Evolutionary conservation across 35 echinoderm and acorn worm species (phyloP).

Genomic region (Hemicentrotus pulcherrimus): DNA sequence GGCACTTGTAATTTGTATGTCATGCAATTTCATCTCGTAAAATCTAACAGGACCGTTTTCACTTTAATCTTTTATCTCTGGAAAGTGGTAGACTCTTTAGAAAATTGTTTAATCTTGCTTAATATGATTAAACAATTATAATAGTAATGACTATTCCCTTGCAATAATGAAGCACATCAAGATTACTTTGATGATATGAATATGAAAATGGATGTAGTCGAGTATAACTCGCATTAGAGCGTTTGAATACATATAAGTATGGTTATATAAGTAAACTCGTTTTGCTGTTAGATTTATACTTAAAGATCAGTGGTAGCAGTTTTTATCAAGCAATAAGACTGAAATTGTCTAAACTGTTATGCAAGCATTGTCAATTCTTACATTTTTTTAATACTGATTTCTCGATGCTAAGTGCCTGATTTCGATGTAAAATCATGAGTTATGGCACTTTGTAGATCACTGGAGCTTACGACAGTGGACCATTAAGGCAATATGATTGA

Average conservation of each 20-base stretch:
- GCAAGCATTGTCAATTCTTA: background rate
- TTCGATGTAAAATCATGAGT: background rate
- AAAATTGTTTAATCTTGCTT: too few species aligned
- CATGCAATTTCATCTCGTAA: background rate
- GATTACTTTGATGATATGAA: too few species aligned
- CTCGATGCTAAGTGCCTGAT: background rate
- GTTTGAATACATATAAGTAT: too few species aligned
- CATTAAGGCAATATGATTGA: conserved; percentile 9
- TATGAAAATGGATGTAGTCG: too few species aligned
- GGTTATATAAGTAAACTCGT: background rate
- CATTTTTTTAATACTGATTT: background rate
- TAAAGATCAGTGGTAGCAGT: background rate
- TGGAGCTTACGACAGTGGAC: background rate
- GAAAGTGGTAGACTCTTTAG: too few species aligned
- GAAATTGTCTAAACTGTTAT: background rate
- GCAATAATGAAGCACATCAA: too few species aligned
- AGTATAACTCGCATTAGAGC: too few species aligned
- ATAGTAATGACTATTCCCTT: too few species aligned
- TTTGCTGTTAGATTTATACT: background rate
- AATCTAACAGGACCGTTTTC: background rate
- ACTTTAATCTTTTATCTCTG: too few species aligned
- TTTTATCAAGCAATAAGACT: background rate
- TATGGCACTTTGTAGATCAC: background rate
- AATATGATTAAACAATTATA: too few species aligned
- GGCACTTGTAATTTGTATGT: background rate